phyloP scores from a whole-genome alignment of 2,113 vertebrate genomes.

The Physeter macrocephalus region DNA sequence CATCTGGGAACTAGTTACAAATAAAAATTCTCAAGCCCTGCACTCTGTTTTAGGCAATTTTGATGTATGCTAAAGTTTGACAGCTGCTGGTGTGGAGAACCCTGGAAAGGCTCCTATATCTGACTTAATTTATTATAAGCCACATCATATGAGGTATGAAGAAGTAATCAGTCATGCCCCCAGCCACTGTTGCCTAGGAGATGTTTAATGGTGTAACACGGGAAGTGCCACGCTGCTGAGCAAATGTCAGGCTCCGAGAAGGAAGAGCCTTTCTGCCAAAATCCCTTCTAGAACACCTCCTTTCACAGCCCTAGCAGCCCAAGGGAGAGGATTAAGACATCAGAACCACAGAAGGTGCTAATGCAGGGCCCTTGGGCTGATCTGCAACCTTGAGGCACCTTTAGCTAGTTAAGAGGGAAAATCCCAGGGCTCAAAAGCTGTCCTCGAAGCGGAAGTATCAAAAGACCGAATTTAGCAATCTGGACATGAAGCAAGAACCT shows the following conservation, averaged over 20 bases:
- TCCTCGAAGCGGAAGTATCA: neutral
- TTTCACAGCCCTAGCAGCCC: conserved; percentile 8
- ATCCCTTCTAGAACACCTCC: neutral
- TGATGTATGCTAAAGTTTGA: neutral
- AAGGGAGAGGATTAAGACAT: conserved; percentile 24
- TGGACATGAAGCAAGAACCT: neutral
- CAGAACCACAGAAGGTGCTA: conserved; percentile 19
- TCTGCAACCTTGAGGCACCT: neutral
- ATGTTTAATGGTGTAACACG: neutral
- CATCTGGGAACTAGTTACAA: neutral
- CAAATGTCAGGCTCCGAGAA: conserved; percentile 44
- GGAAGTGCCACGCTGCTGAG: neutral
- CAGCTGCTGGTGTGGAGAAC: neutral
- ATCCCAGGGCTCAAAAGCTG: neutral
- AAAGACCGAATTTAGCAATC: conserved; percentile 35
- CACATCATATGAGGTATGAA: conserved; percentile 20
- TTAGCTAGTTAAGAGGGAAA: neutral
- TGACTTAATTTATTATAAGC: conserved; percentile 32
- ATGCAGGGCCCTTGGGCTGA: neutral
- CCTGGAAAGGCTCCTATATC: neutral
- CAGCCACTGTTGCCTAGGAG: conserved; percentile 48
- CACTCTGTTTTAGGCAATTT: neutral
- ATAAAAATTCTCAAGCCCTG: neutral
- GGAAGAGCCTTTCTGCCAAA: neutral
- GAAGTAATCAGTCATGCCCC: conserved; percentile 43